Conservation (phyloP, 1,140 invertebrate genomes). For the Musca domestica region DNA sequence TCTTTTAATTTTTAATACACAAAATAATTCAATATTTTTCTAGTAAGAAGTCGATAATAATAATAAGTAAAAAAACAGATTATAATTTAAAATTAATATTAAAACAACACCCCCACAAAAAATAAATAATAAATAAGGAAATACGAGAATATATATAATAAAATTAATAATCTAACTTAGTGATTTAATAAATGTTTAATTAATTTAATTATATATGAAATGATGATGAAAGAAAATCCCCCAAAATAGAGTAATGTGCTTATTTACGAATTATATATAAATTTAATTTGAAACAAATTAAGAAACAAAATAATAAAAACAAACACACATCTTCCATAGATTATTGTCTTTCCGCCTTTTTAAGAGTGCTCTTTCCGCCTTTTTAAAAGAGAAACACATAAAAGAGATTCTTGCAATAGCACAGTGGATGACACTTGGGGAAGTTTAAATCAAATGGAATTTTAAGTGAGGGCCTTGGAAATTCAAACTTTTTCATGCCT, state of each 20-base stretch:
- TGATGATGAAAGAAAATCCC: not conserved
- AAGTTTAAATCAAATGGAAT: too few species aligned
- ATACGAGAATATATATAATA: not conserved
- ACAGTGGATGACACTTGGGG: too few species aligned
- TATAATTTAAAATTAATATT: constrained; percentile 15
- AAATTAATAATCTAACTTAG: constrained; percentile 14
- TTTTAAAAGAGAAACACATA: too few species aligned
- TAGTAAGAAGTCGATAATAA: too few species aligned
- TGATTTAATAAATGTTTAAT: constrained; percentile 19
- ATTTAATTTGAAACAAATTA: constrained; percentile 11
- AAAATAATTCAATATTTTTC: too few species aligned
- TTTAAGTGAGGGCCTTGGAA: too few species aligned
- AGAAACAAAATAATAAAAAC: too few species aligned
- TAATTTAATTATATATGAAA: constrained; percentile 14
- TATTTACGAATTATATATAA: constrained; percentile 1
- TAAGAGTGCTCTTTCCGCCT: too few species aligned
- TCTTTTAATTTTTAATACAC: not conserved
- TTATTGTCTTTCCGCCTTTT: too few species aligned
- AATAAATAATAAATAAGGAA: not conserved
- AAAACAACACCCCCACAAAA: not conserved
- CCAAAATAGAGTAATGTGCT: constrained; percentile 2
- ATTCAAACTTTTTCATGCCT: too few species aligned
- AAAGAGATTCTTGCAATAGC: too few species aligned
- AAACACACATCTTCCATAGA: too few species aligned
- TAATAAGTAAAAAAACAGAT: not conserved